Evolutionary conservation across 2,113 vertebrate genomes (phyloP), one percentile per base, ranked within the genome.

Genomic region (Dasyornis broadbenti): DNA sequence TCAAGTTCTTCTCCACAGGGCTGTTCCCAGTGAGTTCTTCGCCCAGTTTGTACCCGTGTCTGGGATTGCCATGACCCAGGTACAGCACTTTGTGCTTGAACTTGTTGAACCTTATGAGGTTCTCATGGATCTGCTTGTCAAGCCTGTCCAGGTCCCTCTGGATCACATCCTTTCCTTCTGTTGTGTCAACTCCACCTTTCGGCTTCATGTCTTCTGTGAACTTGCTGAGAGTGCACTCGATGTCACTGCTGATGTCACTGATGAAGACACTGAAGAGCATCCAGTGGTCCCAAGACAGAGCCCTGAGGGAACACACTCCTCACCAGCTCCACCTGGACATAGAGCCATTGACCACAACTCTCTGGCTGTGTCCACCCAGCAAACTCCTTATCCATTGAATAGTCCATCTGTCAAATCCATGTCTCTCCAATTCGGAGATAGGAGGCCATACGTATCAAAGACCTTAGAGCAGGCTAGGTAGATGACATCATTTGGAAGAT

Each of bases 401-500:
- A 59, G 17, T 39, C 19, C 8, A n/a, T 66, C 23, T 11, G 27
- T 72, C 42, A 80, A 20, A 56, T 42, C 31, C 17, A 4, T 13
- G 15, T 44, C 23, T 59, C 10, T 39, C 28, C 27, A 24, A 1
- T 66, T 45, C 0, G 0, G 19, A 59, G 60, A 45, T 66, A n/a
- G 45, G 11, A 30, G 44, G 33, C 16, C 19, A 5, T 8, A 13
- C 2, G 37, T 44, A 33, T 73, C 42, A 37, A 65, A 50, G 23
- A 57, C 13, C 37, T 39, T 66, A 13, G 37, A 44, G 33, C 59
- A 39, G 11, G 30, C 37, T 45, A 21, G 37, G 39, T 44, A n/a
- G 10, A 45, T 73, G 23, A 44, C 9, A 14, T 99, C 96, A 99
- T 99, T 97, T 98, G 99, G 91, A 99, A 99, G 97, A 99, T 99